Evolutionary conservation across 2,888 invertebrate genomes (phyloP), one percentile per base, ranked within the genome.

Genomic region (Synanthedon myopaeformis): DNA sequence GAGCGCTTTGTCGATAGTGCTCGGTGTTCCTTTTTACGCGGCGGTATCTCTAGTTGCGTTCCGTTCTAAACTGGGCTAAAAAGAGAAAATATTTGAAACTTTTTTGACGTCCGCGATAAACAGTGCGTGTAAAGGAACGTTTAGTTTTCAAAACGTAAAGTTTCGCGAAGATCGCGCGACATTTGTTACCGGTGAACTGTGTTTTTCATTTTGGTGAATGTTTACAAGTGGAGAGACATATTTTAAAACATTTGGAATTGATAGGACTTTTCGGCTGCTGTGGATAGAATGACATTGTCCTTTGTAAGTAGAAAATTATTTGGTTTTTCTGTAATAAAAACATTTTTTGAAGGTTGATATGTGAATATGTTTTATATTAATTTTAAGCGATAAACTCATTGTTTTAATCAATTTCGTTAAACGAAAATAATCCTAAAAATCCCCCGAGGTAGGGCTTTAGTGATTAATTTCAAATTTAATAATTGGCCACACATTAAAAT

Each of bases 261-360:
- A 70, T 70, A 74, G 72, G 72, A 71, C 65, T 72, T 73, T 68
- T 57, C 62, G 52, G 57, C 53, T 72, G 72, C 69, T 64, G 76
- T 71, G 81, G 74, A 74, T 76, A 86, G 79, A 81, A 88, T 88
- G 87, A 88, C 87, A 83, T 85, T 88, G 73, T 88, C 87, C 61
- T 88, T 85, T 71, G 88, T 88, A 73, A 87, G 87, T 87, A 74
- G 53, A 56, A 13, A 45, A 45, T 45, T 58, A 54, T 52, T n/a
- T 49, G 52, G 54, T 19, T 49, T 51, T 23, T 23, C 23, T 5
- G 5, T 23, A 23, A 5, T 1, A 23, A 23, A 23, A 49, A 35
- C 35, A 35, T 8, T 28, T 28, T 28, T 28, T 28, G 23, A 23
- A 23, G 23, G 3, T 23, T 23, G 23, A 23, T 23, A 23, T 23